Percentiles rank a stretch among this genome's conserved stretches.
Evolutionary conservation across 2,888 invertebrate genomes (phyloP).

Genomic region (Dryococelus australis): DNA sequence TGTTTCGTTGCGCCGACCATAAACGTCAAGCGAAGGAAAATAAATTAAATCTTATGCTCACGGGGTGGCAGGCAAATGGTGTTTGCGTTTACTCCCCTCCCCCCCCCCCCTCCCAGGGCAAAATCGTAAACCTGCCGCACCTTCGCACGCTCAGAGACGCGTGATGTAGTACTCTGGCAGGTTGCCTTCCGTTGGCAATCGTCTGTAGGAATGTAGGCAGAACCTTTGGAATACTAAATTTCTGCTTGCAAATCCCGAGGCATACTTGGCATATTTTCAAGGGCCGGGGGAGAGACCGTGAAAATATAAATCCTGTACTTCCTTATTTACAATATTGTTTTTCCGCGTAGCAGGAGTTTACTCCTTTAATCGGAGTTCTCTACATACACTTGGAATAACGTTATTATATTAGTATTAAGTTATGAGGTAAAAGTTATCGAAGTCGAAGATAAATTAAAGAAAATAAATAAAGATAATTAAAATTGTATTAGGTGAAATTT

Average conservation of each 20-base stretch:
- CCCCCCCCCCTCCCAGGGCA: no score
- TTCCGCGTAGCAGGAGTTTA: no score
- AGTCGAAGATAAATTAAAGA: no score
- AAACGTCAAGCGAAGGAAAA: constrained; percentile 5
- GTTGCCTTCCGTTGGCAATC: not conserved
- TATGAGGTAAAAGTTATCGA: no score
- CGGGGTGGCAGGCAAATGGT: not conserved
- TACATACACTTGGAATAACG: no score
- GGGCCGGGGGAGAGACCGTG: not conserved
- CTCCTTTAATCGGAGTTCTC: no score
- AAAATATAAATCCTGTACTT: not conserved
- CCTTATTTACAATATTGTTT: not conserved
- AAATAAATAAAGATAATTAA: no score
- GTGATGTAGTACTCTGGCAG: not conserved
- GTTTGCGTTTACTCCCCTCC: not conserved
- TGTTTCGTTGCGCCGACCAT: not conserved
- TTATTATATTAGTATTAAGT: no score
- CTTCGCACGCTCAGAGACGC: not conserved
- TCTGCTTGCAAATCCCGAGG: not conserved
- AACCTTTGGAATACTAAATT: not conserved
- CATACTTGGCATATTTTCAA: not conserved
- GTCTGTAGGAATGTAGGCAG: not conserved
- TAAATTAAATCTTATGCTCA: not conserved
- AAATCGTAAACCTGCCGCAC: not conserved
- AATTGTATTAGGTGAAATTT: no score